Conservation (phyloP, 2,888 invertebrate genomes). For the Drosophila histrio region DNA sequence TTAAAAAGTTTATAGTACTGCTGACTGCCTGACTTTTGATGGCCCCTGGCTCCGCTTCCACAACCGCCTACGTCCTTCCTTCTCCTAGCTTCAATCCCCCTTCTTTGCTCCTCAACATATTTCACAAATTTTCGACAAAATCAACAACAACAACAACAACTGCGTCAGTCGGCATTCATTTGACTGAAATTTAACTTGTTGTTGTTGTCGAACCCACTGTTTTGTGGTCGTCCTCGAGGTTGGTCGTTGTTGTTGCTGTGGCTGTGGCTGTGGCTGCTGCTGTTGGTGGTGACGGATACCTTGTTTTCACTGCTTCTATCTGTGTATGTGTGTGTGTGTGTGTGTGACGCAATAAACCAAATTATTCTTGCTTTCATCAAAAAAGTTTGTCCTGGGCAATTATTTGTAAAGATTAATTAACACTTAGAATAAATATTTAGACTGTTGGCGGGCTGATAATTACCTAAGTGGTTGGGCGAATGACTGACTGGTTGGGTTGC, state of each 20-base stretch:
- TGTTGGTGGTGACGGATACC: constrained; percentile 45
- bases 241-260: constrained; percentile 13
- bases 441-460: constrained; percentile 65
- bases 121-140: constrained; percentile 61
- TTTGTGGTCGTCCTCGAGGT: constrained; percentile 50
- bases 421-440: constrained; percentile 77
- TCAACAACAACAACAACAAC: constrained; percentile 37
- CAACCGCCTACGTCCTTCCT: constrained; percentile 4
- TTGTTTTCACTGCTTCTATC: constrained; percentile 11
- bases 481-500: neutral
- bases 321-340: constrained; percentile 22
- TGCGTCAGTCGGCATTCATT: constrained; percentile 58
- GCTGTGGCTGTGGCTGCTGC: constrained; percentile 17
- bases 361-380: constrained; percentile 78
- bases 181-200: constrained; percentile 37
- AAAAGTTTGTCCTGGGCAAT: constrained; percentile 73
- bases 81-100: neutral
- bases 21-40: constrained; percentile 77
- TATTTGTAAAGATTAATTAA: constrained; percentile 79
- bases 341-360: constrained; percentile 62
- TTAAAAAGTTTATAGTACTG: constrained; percentile 78
- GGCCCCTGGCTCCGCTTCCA: constrained; percentile 21
- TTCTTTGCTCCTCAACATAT: constrained; percentile 58
- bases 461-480: constrained; percentile 45
- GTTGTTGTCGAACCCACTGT: constrained; percentile 39